Base-by-base conservation (phyloP, 2,888 invertebrate species). In the Pterostichus niger region DNA sequence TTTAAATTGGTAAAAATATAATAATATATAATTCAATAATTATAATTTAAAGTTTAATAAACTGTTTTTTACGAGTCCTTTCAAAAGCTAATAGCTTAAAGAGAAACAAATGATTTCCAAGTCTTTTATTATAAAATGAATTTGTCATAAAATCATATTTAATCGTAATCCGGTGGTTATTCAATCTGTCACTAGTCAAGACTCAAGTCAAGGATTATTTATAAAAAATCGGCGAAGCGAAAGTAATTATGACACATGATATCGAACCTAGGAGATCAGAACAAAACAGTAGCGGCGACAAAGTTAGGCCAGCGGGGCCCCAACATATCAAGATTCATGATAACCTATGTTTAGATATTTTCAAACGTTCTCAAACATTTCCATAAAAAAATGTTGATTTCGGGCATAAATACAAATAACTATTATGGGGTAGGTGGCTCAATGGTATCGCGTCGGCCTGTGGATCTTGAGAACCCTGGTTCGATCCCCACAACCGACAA, bases 191-290 rank as follows among this genome's bases (percentile, higher is more conserved):
- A 4, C 7, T 9, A 11, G 31, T 17, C 1, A 6, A 13, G 64
- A n/a, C 49, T 49, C 4, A 33, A 15, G 9, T 49, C 49, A 35
- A 64, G 31, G 13, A 64, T 64, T 64, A 64, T 33, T 35, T 35
- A 40, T 40, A 59, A 56, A 54, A 54, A 78, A 78, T 59, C 9
- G 17, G 35, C 56, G 56, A 44, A 78, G 78, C 56, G 78, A 61
- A 78, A 78, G 46, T 78, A 61, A 78, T 78, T 78, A 78, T 78
- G 78, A 78, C 40, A 78, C 56, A 78, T 78, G 78, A 61, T 78
- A 78, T 78, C 78, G 78, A 40, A 31, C 15, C 73, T 17, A 11
- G 4, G 73, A 44, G 49, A 73, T 73, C 73, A 11, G 46, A 46
- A 73, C 73, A 11, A 15, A 46, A 73, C 44, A 73, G 49, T 73